Percentiles rank a stretch among this genome's conserved stretches.
These are phyloP conservation scores for Heliconius sara DNA, from an alignment of 2,888 invertebrate genomes.

Conservation along the genomic window DNA sequence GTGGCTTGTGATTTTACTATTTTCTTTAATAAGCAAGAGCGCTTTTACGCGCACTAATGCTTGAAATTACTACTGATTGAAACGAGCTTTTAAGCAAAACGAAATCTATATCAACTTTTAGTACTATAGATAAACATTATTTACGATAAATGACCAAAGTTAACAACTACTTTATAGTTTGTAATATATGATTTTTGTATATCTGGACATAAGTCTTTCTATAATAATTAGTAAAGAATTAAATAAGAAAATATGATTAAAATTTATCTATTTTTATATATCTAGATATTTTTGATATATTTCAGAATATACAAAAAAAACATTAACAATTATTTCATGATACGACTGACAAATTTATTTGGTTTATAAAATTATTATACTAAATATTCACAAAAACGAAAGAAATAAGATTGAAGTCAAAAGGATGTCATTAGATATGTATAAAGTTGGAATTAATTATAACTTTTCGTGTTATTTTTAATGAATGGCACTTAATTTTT, in stretches of 20 bases:
- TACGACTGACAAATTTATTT: neutral
- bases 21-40: neutral
- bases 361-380: neutral
- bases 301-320: neutral
- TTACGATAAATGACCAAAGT: neutral
- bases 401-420: slow-evolving; percentile 20
- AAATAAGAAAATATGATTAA: neutral
- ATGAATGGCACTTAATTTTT: slow-evolving; percentile 10
- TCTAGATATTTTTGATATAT: too few relatives aligned
- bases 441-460: slow-evolving; percentile 17
- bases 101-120: neutral
- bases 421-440: slow-evolving; percentile 23
- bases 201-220: neutral
- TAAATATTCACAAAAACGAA: neutral
- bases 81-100: neutral
- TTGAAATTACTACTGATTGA: neutral
- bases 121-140: neutral
- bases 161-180: neutral
- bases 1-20: neutral
- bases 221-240: neutral
- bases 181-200: neutral
- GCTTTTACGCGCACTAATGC: neutral
- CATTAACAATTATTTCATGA: neutral
- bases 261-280: neutral
- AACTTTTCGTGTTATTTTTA: slow-evolving; percentile 3